Conservation (phyloP, 2,797 vertebrate species). For the Coccyzus lansbergi region DNA sequence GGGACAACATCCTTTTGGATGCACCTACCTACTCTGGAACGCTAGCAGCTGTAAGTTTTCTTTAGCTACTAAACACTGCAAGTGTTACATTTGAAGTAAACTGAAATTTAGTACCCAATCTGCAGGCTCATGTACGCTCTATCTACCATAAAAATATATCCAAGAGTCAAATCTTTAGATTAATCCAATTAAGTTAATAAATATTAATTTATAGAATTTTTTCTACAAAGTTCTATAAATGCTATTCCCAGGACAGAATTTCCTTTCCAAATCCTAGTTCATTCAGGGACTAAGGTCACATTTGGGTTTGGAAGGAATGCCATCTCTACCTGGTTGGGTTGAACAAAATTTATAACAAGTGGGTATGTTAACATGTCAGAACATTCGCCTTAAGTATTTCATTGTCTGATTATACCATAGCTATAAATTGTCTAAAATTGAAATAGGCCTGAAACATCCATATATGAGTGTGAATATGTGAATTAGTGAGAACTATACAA, state of each 20-base stretch:
- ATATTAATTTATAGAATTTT: neutral
- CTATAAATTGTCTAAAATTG: neutral
- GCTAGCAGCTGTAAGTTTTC: conserved; percentile 83
- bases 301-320: neutral
- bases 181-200: neutral
- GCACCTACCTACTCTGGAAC: conserved; percentile 89
- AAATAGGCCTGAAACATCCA: neutral
- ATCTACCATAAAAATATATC: neutral
- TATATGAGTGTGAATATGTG: neutral
- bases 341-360: neutral
- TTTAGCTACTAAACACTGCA: neutral
- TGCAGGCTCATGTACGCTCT: neutral
- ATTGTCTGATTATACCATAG: neutral
- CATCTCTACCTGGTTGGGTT: neutral
- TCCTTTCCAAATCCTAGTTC: neutral
- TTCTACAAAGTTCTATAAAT: neutral
- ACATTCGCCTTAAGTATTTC: neutral
- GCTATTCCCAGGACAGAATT: neutral
- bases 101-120: neutral
- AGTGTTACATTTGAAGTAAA: neutral
- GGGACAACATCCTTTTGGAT: conserved; percentile 90
- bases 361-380: neutral
- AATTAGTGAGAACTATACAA: neutral
- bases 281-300: neutral
- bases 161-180: neutral